phyloP scores from a whole-genome alignment of 2,113 vertebrate species.

The Muntiacus reevesi region DNA sequence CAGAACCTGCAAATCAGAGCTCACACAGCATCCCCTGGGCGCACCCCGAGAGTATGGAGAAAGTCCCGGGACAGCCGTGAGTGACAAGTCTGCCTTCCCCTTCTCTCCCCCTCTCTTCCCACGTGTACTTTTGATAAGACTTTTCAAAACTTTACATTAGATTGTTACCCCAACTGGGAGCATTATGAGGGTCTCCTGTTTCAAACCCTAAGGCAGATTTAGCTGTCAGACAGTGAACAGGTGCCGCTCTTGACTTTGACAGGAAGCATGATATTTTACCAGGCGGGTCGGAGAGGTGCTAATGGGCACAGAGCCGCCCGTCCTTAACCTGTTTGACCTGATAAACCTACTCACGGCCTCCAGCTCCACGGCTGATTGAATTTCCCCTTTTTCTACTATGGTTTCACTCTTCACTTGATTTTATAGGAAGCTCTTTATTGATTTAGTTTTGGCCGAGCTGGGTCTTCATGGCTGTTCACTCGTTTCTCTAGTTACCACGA shows the following conservation, averaged over 20 bases:
- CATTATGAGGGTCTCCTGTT: neutral
- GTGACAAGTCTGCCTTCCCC: too few species aligned
- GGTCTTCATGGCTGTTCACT: neutral
- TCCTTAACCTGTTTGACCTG: neutral
- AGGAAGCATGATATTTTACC: accelerated
- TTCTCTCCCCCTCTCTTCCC: neutral
- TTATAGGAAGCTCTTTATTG: neutral
- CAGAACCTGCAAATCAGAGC: neutral
- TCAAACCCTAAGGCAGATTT: accelerated
- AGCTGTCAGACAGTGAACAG: neutral
- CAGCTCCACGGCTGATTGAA: too few species aligned
- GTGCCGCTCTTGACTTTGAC: accelerated
- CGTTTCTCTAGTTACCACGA: neutral
- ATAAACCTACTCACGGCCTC: accelerated
- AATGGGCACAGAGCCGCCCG: accelerated
- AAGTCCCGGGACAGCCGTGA: accelerated
- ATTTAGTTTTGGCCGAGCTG: neutral
- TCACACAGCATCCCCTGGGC: accelerated
- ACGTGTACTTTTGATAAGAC: neutral
- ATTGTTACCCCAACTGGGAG: neutral
- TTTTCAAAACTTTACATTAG: too few species aligned
- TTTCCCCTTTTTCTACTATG: neutral
- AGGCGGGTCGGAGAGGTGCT: accelerated
- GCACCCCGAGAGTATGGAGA: accelerated
- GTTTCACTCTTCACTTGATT: neutral